A percentile compares a stretch with the other conserved stretches of the same genome.
phyloP scores from a whole-genome alignment of 2,113 vertebrate species.

The Periophthalmodon schlosseri region DNA sequence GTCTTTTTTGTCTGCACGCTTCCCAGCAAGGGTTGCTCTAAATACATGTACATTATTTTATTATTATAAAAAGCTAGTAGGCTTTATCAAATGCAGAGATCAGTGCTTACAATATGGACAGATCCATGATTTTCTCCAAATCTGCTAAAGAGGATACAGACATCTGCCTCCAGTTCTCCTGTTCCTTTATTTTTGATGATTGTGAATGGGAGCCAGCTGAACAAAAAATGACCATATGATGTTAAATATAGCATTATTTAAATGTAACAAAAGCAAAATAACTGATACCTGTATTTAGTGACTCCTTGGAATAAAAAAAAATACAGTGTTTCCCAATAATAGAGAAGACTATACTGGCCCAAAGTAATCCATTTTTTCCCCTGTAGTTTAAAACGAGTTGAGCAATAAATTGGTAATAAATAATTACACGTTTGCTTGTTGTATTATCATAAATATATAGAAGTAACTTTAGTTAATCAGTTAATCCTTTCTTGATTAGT shows the following conservation, averaged over 20 bases:
- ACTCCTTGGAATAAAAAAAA: too few species aligned
- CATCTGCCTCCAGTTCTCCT: constrained; percentile 59
- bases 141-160: constrained; percentile 48
- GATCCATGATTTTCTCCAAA: constrained; percentile 68
- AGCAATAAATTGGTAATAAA: too few species aligned
- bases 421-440: too few species aligned
- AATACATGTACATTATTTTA: neutral
- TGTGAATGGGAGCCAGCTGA: constrained; percentile 8
- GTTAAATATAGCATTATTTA: neutral
- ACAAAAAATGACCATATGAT: neutral
- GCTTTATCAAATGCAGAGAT: neutral
- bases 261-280: neutral
- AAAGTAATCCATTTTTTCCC: too few species aligned
- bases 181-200: constrained; percentile 32
- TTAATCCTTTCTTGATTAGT: too few species aligned
- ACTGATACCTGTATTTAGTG: neutral
- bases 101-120: constrained; percentile 73
- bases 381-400: too few species aligned
- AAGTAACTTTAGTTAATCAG: too few species aligned
- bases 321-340: too few species aligned
- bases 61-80: neutral
- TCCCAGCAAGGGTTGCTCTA: constrained; percentile 68
- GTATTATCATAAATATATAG: too few species aligned
- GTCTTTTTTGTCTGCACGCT: constrained; percentile 57
- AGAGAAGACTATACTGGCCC: too few species aligned